Percentiles rank a stretch among this genome's conserved stretches.
phyloP scores from a whole-genome alignment of 1,140 invertebrate genomes.

The Drosophila kepulauana region DNA sequence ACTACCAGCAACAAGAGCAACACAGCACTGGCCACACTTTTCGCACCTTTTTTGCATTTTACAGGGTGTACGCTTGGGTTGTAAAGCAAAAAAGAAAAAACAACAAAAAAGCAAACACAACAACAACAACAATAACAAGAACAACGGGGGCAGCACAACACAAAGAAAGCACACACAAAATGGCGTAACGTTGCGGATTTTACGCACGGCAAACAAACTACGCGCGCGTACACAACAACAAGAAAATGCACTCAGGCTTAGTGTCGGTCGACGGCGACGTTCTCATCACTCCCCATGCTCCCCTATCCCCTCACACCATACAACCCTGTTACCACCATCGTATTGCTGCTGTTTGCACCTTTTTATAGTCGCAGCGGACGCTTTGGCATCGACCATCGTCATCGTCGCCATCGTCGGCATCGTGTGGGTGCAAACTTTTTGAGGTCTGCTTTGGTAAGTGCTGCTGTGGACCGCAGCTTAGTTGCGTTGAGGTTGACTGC shows the following conservation, averaged over 20 bases:
- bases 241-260: slow-evolving; percentile 84
- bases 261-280: slow-evolving; percentile 69
- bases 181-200: slow-evolving; percentile 83
- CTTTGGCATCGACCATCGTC: slow-evolving; percentile 33
- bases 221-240: slow-evolving; percentile 82
- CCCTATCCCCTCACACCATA: too few species aligned
- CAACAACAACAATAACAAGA: slow-evolving; percentile 13
- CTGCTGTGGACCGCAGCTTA: slow-evolving; percentile 80
- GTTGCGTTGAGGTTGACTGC: slow-evolving; percentile 76
- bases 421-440: slow-evolving; percentile 78
- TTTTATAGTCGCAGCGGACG: slow-evolving; percentile 57
- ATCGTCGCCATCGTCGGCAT: slow-evolving; percentile 23
- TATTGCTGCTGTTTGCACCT: slow-evolving; percentile 72
- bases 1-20: slow-evolving; percentile 45
- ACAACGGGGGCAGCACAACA: slow-evolving; percentile 40
- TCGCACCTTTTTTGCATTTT: slow-evolving; percentile 83
- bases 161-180: slow-evolving; percentile 82
- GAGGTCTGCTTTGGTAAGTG: slow-evolving; percentile 81
- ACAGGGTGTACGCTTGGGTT: slow-evolving; percentile 46
- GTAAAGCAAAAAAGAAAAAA: slow-evolving; percentile 28
- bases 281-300: slow-evolving; percentile 24
- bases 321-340: slow-evolving; percentile 32
- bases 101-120: slow-evolving; percentile 21
- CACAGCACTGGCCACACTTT: slow-evolving; percentile 57
- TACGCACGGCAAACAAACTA: slow-evolving; percentile 83